Evolutionary conservation across 37 sponge, comb jelly and placozoan species (phyloP), one percentile per base, ranked within the genome.

Genomic region (Chondrosia reniformis): DNA sequence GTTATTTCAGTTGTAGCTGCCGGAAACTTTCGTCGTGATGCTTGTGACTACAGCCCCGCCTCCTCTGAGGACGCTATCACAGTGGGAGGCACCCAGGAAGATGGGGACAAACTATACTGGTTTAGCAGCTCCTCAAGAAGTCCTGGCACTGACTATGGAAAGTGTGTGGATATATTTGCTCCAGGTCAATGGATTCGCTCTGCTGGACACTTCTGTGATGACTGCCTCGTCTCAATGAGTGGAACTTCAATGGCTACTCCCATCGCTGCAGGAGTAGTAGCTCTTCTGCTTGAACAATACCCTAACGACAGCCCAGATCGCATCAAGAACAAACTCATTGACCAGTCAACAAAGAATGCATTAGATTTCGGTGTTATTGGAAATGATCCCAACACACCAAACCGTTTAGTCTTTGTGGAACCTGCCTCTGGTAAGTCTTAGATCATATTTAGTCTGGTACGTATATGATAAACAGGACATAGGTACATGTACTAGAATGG

Each of bases 141-240:
- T 28, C 58, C 59, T 33, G 77, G 41, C 57, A 87, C 88, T 1
- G 84, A 81, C 67, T 81, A 44, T 40, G 92, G 92, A 1, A 44
- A 49, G 27, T 91, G 92, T 46, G 82, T 91, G 0, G 85, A 87
- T 63, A 80, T 91, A 9, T 75, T 91, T 81, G 88, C 92, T 45
- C 92, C 92, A 5, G 92, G 85, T 30, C 69, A 73, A 33, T 4
- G 45, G 27, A 63, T 91, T 3, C 33, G 28, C 24, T 88, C 81
- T 43, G 92, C 92, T 28, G 80, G 69, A 43, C 56, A 73, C 46
- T 28, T 49, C 0, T 84, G 88, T 39, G 72, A 44, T 28, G 31
- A 38, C 32, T 87, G 88, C 38, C 36, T 34, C 21, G 59, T 58
- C 0, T 57, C 59, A 24, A 55, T 55, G 44, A 87, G 81, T 73